A percentile compares a stretch with the other conserved stretches of the same genome.
These are phyloP conservation scores for Megatriorchis doriae DNA, from an alignment of 2,113 vertebrate species.

Conservation along the genomic window DNA sequence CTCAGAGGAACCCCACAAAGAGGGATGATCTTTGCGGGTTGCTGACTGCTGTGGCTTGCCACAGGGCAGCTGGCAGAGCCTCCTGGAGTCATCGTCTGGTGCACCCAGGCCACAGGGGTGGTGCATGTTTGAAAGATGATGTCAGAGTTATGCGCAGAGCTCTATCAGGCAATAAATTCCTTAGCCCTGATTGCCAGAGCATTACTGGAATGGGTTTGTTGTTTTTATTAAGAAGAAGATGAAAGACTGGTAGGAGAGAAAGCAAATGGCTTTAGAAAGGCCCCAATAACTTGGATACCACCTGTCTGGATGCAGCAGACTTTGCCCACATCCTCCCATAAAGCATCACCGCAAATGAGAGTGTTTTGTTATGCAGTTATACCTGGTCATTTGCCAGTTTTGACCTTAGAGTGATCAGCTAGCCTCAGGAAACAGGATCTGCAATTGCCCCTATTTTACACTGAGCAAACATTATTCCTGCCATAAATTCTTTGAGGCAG, in stretches of 20 bases:
- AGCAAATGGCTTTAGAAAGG: not conserved
- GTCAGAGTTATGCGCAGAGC: not conserved
- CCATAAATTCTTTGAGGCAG: not conserved
- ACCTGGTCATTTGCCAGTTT: not conserved
- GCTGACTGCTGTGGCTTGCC: not conserved
- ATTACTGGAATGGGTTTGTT: not conserved
- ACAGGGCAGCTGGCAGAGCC: not conserved
- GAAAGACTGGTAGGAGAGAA: not conserved
- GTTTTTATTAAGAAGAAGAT: not conserved
- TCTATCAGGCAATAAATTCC: not conserved
- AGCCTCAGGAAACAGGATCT: not conserved
- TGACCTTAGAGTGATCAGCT: not conserved
- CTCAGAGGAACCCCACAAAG: not conserved
- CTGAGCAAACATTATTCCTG: not conserved
- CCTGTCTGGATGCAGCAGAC: not conserved
- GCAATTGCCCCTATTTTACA: not conserved
- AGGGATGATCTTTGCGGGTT: not conserved
- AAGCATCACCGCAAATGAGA: not conserved
- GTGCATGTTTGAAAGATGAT: not conserved
- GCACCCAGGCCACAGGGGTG: not conserved
- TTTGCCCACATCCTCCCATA: not conserved
- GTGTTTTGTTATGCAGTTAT: accelerated
- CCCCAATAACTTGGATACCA: not conserved
- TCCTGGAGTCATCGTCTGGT: not conserved
- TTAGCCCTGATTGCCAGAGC: not conserved